These are phyloP conservation scores for Julus scandinavius DNA, from an alignment of 2,888 invertebrate species.

Conservation along the genomic window DNA sequence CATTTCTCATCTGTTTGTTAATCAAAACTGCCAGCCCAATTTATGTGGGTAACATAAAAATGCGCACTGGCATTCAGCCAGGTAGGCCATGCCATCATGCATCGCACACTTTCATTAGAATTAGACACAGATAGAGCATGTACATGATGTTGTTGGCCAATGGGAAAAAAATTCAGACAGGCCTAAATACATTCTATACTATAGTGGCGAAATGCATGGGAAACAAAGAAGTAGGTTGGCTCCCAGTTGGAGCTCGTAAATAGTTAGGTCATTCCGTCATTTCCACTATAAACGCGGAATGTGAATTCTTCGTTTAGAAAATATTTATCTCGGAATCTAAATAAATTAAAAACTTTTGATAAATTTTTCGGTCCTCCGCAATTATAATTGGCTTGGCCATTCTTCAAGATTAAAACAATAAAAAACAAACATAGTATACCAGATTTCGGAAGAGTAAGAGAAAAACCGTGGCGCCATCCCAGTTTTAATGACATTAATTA, in stretches of 20 bases:
- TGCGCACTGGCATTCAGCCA: not conserved
- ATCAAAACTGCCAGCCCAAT: slow-evolving; percentile 20
- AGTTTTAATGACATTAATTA: not conserved
- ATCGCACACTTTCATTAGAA: slow-evolving; percentile 21
- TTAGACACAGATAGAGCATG: not conserved
- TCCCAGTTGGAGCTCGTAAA: slow-evolving; percentile 27
- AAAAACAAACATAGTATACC: not conserved
- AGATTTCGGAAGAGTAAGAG: not conserved
- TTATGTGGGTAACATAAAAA: not conserved
- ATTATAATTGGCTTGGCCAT: not conserved
- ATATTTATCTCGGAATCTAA: not conserved
- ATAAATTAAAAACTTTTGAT: not conserved
- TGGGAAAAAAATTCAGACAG: not conserved
- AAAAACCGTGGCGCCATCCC: slow-evolving; percentile 6
- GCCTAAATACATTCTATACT: not conserved
- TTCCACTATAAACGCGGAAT: not conserved
- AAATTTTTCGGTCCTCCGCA: not conserved
- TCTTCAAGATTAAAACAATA: not conserved
- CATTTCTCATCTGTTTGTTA: slow-evolving; percentile 8
- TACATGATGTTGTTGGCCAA: not conserved
- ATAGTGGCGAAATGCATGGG: slow-evolving; percentile 27
- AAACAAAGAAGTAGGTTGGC: slow-evolving; percentile 27
- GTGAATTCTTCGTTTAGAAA: not conserved
- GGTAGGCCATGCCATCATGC: slow-evolving; percentile 26
- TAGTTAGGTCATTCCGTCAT: slow-evolving; percentile 33